Evolutionary conservation across 2,888 invertebrate species (phyloP).

Genomic region (Pilophorus perplexus): DNA sequence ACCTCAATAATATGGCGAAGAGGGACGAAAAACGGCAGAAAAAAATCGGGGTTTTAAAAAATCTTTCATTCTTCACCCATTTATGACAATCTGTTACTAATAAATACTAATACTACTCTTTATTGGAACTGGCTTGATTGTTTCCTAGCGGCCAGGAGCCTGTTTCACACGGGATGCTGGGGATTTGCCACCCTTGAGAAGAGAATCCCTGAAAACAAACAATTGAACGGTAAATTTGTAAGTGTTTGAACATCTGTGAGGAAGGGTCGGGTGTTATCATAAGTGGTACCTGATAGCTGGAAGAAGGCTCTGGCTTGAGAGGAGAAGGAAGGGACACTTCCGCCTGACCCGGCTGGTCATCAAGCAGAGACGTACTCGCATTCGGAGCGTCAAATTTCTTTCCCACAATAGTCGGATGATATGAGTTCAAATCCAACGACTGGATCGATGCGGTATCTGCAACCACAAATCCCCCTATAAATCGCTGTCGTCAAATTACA

Average conservation of each 20-base stretch:
- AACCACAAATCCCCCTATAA: no score
- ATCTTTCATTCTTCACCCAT: no score
- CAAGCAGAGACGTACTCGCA: conserved; percentile 47
- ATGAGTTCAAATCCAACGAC: conserved; percentile 47
- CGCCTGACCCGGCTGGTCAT: conserved; percentile 48
- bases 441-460: conserved; percentile 47
- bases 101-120: no score
- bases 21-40: no score
- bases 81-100: no score
- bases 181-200: conserved; percentile 51
- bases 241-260: conserved; percentile 1
- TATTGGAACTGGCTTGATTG: no score
- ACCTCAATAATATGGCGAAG: no score
- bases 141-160: conserved; percentile 47
- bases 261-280: neutral
- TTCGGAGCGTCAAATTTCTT: conserved; percentile 3
- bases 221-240: neutral
- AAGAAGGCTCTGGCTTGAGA: conserved; percentile 50
- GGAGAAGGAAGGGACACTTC: conserved; percentile 52
- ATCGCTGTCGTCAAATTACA: no score
- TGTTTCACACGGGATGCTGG: conserved; percentile 51
- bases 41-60: no score
- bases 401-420: conserved; percentile 42
- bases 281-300: conserved; percentile 47
- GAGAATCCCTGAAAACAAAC: conserved; percentile 50